Base-by-base conservation (phyloP, 2,888 invertebrate genomes). In the Lepidonotus clava region DNA sequence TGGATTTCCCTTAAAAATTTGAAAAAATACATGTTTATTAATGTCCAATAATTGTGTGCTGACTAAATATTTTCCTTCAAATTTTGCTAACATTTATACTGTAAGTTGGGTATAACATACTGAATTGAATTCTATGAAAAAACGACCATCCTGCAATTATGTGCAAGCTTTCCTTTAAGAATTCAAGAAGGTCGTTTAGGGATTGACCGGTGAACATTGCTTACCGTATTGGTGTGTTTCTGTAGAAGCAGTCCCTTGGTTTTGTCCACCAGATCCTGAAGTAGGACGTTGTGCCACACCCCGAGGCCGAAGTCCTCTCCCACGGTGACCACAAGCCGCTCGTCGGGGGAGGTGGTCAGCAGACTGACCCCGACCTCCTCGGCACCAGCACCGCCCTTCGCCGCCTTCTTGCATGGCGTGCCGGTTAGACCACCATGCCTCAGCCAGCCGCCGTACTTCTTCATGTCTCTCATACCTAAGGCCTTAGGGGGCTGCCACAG, bases 401-500 rank as follows among this genome's bases (percentile, higher is more conserved):
- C 32, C 6, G 66, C 6, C 8, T 6, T n/a, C 11, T 8, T 11
- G 6, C 6, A 24, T n/a, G n/a, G 6, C 24, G 71, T 36, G 21
- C 18, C 14, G 14, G 4, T 5, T 4, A 71, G 71, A 8, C 11
- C 6, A 21, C 14, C 21, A 38, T 71, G 71, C n/a, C 28, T n/a
- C 80, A 80, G 28, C 80, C 80, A 80, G 46, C 46, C 46, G 1
- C 51, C 28, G 28, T 80, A 80, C n/a, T 41, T 80, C 46, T 41
- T 80, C 80, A 80, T 80, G 28, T 80, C 46, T 5, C 4, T 46
- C 21, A 80, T 24, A 46, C 80, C 80, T 18, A 34, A 28, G 1
- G 51, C 21, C 32, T 46, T 80, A 18, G 80, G 80, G 40, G 80
- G 80, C 28, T 80, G 80, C 80, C 80, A 80, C 1, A 80, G 14